Evolutionary conservation across 2,113 vertebrate genomes (phyloP), one percentile per base, ranked within the genome.

Genomic region (Theropithecus gelada): DNA sequence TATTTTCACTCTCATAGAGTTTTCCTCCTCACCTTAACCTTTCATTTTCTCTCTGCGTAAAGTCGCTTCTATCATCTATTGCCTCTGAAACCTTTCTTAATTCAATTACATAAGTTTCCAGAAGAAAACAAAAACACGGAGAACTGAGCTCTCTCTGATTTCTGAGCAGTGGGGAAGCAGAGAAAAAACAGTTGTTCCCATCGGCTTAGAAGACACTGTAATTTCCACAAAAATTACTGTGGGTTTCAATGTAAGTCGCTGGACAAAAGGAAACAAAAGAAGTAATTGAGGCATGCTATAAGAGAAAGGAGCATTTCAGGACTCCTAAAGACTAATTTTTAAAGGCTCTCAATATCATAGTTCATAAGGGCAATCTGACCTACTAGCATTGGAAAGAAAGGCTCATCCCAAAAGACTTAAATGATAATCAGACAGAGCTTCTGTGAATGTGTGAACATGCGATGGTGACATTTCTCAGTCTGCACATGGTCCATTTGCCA

Each of bases 341-440:
- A 13, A 70, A 13, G 25, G 38, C 43, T 78, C 32, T 86, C 73
- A 73, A 48, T 72, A 52, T 66, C 66, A 66, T 20, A 57, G 72
- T 76, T 93, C 57, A 32, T 3, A n/a, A 97, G 59, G 22, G 22
- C 68, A 90, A 38, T 59, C 52, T 75, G 93, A 93, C 61, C 78
- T 61, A 12, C 17, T 48, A 84, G 40, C 52, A 32, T 5, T 59
- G 86, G 84, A 83, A 73, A 94, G 66, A 97, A 73, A 80, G 8
- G 8, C 27, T 94, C 22, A 45, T 75, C 88, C 78, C 72, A 8
- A 73, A 88, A 97, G 95, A 83, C 70, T 70, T 25, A 57, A 76
- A 75, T 16, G 57, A 45, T 75, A 70, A 94, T 81, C 73, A 97
- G 72, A 96, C 75, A 87, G 95, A 91, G 76, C 88, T 48, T 38